Evolutionary conservation across 2,113 vertebrate genomes (phyloP), one percentile per base, ranked within the genome.

Genomic region (Hemiscyllium ocellatum): DNA sequence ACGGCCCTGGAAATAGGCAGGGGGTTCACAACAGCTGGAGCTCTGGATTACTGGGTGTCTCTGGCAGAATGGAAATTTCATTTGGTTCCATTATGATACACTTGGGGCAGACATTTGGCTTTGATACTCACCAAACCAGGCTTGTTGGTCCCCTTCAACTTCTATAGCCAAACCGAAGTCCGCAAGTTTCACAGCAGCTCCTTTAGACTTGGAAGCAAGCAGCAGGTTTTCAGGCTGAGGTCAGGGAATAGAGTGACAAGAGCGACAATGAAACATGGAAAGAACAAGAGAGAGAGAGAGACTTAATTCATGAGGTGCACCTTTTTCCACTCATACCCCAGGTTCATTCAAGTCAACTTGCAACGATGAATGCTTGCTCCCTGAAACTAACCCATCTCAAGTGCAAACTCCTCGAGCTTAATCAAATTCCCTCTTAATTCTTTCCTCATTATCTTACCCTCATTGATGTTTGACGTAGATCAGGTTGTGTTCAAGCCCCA

Each of bases 81-180:
- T 83, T 42, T 83, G 78, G 15, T 37, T 1, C 10, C n/a, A 19
- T 37, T 3, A 83, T 3, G n/a, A 0, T 37, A 12, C 3, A 19
- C 37, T 15, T 83, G 78, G 78, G 37, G n/a, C 1, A 19, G 37
- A 19, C 78, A 4, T 37, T n/a, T 17, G n/a, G 15, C 13, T 17
- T 37, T 19, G 15, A 4, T 85, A 97, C 98, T 98, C 97, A 98
- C 98, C 98, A 69, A 98, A 98, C 98, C 98, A 98, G 0, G 98
- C 98, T 96, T 98, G 98, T 96, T 98, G 98, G 91, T 98, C 98
- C 0, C 98, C 98, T 95, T 98, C 98, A 96, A 98, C 98, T 96
- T 98, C 98, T 0, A 98, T 98, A 96, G 98, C 98, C 2, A 98
- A 97, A 96, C 98, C 98, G 0, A 98, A 98, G 97, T 98, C 98